phyloP scores from a whole-genome alignment of 2,797 vertebrate genomes.

The Eptatretus atami region DNA sequence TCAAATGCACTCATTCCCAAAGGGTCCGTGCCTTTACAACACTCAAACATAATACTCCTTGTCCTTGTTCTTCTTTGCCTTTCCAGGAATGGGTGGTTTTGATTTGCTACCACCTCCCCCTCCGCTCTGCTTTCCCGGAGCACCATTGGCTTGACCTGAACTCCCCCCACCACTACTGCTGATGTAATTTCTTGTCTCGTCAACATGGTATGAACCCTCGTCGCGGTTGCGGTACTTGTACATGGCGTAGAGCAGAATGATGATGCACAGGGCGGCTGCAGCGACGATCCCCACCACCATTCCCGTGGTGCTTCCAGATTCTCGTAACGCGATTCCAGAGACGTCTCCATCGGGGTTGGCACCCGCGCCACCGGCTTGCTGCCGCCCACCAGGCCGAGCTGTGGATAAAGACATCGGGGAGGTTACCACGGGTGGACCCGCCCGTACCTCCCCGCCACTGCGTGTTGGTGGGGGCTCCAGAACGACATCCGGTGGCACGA shows the following conservation, averaged over 20 bases:
- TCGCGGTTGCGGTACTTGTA: conserved; percentile 81
- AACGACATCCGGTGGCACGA: conserved; percentile 21
- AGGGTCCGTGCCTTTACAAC: not conserved
- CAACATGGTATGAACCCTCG: conserved; percentile 65
- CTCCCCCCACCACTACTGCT: conserved; percentile 37
- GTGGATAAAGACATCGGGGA: conserved; percentile 71
- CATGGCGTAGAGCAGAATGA: conserved; percentile 78
- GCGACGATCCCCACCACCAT: conserved; percentile 84
- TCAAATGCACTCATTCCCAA: too few species aligned
- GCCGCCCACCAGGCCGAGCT: conserved; percentile 38
- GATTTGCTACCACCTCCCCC: conserved; percentile 43
- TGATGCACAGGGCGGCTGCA: conserved; percentile 60
- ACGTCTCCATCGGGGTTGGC: not conserved
- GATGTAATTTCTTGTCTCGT: conserved; percentile 57
- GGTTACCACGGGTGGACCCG: conserved; percentile 38
- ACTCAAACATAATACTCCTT: conserved; percentile 79
- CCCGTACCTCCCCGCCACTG: conserved; percentile 18
- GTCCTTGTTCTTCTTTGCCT: conserved; percentile 84
- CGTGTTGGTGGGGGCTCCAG: conserved; percentile 30
- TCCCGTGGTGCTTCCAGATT: conserved; percentile 66
- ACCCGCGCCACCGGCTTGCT: not conserved
- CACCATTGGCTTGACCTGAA: conserved; percentile 14
- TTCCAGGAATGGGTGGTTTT: conserved; percentile 37
- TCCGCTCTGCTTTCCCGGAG: conserved; percentile 2
- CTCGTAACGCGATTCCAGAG: conserved; percentile 18